Percentiles rank a stretch among this genome's conserved stretches.
phyloP scores from a whole-genome alignment of 2,888 invertebrate genomes.

The Polydesmus complanatus region DNA sequence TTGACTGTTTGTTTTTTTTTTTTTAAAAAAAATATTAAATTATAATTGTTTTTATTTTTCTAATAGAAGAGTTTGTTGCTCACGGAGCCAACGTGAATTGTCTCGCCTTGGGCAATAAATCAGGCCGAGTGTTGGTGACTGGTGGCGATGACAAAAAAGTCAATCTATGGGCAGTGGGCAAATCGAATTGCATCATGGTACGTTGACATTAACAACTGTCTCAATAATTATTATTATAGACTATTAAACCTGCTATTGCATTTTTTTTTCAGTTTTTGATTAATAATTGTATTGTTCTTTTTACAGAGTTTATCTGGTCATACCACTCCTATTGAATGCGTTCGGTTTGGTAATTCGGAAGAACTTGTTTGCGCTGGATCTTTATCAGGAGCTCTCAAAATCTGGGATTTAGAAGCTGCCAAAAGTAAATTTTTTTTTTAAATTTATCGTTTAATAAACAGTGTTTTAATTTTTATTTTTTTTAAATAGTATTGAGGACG shows the following conservation, averaged over 20 bases:
- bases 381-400: constrained; percentile 79
- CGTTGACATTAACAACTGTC: constrained; percentile 26
- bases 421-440: constrained; percentile 41
- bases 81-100: constrained; percentile 75
- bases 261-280: background rate
- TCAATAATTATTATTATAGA: background rate
- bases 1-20: too few species aligned
- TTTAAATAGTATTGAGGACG: constrained; percentile 54
- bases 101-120: constrained; percentile 75
- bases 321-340: constrained; percentile 84
- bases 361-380: constrained; percentile 91
- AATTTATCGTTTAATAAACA: background rate
- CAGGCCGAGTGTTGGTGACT: constrained; percentile 77
- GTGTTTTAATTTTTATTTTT: background rate
- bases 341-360: constrained; percentile 85
- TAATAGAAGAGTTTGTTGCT: constrained; percentile 60
- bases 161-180: constrained; percentile 91
- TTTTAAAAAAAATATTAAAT: background rate
- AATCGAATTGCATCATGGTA: constrained; percentile 89
- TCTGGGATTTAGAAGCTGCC: constrained; percentile 91
- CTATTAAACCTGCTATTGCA: too few species aligned
- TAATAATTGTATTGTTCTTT: constrained; percentile 4
- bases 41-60: constrained; percentile 12
- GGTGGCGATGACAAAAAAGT: constrained; percentile 96
- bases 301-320: constrained; percentile 79